Evolutionary conservation across 2,113 vertebrate species (phyloP).

Genomic region (Donacobius atricapilla): DNA sequence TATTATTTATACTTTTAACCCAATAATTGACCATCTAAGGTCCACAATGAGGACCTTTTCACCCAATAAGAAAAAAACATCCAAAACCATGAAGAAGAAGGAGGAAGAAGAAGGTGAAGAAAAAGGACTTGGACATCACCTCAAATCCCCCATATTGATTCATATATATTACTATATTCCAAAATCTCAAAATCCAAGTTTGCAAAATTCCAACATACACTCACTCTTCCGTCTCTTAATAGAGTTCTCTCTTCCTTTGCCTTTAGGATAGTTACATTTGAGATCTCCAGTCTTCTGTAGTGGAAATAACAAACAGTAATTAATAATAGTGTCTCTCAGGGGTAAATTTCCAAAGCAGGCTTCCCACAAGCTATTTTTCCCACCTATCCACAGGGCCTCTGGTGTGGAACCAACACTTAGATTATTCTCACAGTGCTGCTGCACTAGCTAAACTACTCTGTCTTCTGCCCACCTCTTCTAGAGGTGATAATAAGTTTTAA

Average conservation of each 20-base stretch:
- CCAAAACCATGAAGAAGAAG: too few relatives aligned
- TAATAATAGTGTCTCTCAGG: background rate
- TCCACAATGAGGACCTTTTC: too few relatives aligned
- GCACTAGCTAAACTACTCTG: background rate
- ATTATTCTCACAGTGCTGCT: background rate
- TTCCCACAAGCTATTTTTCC: background rate
- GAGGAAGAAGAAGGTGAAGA: too few relatives aligned
- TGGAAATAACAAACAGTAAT: background rate
- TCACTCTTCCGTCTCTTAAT: rapidly evolving
- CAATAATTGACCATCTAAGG: too few relatives aligned
- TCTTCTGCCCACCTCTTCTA: background rate
- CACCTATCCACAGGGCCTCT: background rate
- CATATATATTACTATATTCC: too few relatives aligned
- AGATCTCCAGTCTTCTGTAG: background rate
- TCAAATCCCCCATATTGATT: too few relatives aligned
- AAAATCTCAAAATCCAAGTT: too few relatives aligned
- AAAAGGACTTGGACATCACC: too few relatives aligned
- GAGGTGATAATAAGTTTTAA: background rate
- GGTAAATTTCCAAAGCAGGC: background rate
- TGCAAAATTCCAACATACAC: too few relatives aligned
- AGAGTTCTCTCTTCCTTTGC: background rate
- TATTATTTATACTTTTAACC: too few relatives aligned
- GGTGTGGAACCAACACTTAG: background rate
- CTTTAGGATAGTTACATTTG: background rate
- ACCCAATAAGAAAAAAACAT: too few relatives aligned